A percentile compares a stretch with the other conserved stretches of the same genome.
phyloP scores from a whole-genome alignment of 2,888 invertebrate species.

The Lasioglossum lativentre region DNA sequence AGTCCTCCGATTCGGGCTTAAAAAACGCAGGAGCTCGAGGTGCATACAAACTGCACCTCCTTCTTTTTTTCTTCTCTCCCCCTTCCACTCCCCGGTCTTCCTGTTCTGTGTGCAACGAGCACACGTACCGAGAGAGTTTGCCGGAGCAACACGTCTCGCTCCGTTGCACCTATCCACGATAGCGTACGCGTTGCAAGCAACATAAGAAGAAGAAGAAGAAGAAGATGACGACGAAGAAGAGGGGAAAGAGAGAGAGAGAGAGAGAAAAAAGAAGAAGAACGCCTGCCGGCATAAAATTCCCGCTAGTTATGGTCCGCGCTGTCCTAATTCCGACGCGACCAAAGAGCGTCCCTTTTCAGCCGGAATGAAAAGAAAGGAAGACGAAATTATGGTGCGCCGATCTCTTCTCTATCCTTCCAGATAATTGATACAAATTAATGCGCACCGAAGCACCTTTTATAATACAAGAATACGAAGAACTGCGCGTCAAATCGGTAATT shows the following conservation, averaged over 20 bases:
- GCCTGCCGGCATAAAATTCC: conserved; percentile 48
- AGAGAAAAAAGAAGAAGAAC: conserved; percentile 34
- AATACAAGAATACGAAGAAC: not conserved
- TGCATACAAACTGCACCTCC: not conserved
- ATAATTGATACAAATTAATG: conserved; percentile 6
- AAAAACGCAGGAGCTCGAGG: conserved; percentile 1
- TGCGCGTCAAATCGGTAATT: not conserved
- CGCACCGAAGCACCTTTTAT: not conserved
- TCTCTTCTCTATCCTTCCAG: not conserved
- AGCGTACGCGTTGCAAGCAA: conserved; percentile 48
- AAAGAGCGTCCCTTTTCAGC: conserved; percentile 40
- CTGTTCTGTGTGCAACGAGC: conserved; percentile 49
- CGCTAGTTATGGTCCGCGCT: conserved; percentile 57
- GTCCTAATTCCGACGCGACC: conserved; percentile 62
- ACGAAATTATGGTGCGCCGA: conserved; percentile 33
- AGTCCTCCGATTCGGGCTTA: not conserved
- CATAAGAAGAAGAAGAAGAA: conserved; percentile 25
- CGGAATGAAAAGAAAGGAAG: conserved; percentile 42
- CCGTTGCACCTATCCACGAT: conserved; percentile 69
- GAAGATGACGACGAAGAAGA: conserved; percentile 19
- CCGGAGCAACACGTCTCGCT: conserved; percentile 72
- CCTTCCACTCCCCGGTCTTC: not conserved
- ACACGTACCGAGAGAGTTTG: conserved; percentile 58
- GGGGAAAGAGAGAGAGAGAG: conserved; percentile 31
- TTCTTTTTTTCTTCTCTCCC: not conserved